phyloP scores from a whole-genome alignment of 2,888 invertebrate species.

The Venustoraphidia nigricollis region DNA sequence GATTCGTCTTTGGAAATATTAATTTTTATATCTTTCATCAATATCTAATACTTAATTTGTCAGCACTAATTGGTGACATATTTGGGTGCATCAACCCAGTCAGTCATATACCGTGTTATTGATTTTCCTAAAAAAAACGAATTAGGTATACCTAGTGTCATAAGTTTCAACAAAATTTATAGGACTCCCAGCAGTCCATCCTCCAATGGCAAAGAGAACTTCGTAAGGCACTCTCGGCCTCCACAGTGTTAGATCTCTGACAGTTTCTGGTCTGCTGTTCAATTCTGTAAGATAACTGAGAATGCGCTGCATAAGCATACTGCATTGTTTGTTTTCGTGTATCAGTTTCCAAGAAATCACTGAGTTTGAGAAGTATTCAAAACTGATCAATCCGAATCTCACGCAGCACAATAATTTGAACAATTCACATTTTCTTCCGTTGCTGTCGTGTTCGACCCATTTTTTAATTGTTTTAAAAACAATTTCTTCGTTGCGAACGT shows the following conservation, averaged over 20 bases:
- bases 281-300: constrained; percentile 35
- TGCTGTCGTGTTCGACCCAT: constrained; percentile 49
- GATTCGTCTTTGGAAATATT: no score
- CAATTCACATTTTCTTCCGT: constrained; percentile 36
- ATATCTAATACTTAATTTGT: no score
- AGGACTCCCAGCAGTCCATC: constrained; percentile 74
- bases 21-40: no score
- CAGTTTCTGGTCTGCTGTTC: constrained; percentile 32
- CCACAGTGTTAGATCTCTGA: constrained; percentile 36
- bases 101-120: no score
- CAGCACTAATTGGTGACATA: no score
- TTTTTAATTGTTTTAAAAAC: constrained; percentile 57
- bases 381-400: constrained; percentile 48
- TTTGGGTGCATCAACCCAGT: no score
- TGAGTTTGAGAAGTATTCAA: constrained; percentile 34
- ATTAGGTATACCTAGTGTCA: constrained; percentile 42
- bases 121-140: no score
- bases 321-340: constrained; percentile 33
- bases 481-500: constrained; percentile 54
- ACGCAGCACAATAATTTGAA: constrained; percentile 45
- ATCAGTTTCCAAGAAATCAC: background rate
- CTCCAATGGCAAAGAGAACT: constrained; percentile 68
- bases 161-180: constrained; percentile 68
- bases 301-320: constrained; percentile 29
- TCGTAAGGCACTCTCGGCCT: constrained; percentile 62